Evolutionary conservation across 2,888 invertebrate species (phyloP).

Genomic region (Zele albiditarsus): DNA sequence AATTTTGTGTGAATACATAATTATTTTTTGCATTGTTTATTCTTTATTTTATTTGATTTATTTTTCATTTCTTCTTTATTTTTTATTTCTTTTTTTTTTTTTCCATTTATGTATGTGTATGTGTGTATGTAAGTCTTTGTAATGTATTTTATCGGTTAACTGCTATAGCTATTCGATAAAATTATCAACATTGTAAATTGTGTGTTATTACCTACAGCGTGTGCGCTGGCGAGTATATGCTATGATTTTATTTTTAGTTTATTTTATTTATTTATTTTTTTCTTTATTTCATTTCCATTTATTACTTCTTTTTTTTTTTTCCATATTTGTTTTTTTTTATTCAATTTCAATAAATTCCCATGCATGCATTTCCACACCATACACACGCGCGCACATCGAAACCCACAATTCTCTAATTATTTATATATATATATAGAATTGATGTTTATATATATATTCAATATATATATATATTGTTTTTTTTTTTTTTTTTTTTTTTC

Average conservation of each 20-base stretch:
- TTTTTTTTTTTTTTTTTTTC: slow-evolving; percentile 23
- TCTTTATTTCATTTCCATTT: slow-evolving; percentile 13
- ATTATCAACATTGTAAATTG: slow-evolving; percentile 42
- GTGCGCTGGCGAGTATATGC: slow-evolving; percentile 30
- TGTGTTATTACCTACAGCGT: slow-evolving; percentile 32
- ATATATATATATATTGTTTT: slow-evolving; percentile 49
- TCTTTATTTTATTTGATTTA: slow-evolving; percentile 24
- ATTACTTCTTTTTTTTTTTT: slow-evolving; percentile 42
- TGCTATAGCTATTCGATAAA: slow-evolving; percentile 21
- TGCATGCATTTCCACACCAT: slow-evolving; percentile 27
- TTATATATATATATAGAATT: slow-evolving; percentile 47
- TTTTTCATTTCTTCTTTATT: slow-evolving; percentile 27
- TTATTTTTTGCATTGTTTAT: slow-evolving; percentile 20
- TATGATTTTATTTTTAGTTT: slow-evolving; percentile 29
- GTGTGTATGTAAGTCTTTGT: not conserved
- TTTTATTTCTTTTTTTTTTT: not conserved
- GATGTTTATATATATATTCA: slow-evolving; percentile 47
- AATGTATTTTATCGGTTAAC: slow-evolving; percentile 9
- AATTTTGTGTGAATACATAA: slow-evolving; percentile 32
- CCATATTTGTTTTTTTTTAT: not conserved
- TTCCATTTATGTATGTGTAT: slow-evolving; percentile 16
- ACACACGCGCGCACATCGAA: slow-evolving; percentile 24
- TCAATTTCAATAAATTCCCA: slow-evolving; percentile 39
- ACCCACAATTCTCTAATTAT: slow-evolving; percentile 41
- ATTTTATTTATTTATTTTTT: slow-evolving; percentile 24